phyloP scores from a whole-genome alignment of 2,888 invertebrate genomes.

The Clusia tigrina region DNA sequence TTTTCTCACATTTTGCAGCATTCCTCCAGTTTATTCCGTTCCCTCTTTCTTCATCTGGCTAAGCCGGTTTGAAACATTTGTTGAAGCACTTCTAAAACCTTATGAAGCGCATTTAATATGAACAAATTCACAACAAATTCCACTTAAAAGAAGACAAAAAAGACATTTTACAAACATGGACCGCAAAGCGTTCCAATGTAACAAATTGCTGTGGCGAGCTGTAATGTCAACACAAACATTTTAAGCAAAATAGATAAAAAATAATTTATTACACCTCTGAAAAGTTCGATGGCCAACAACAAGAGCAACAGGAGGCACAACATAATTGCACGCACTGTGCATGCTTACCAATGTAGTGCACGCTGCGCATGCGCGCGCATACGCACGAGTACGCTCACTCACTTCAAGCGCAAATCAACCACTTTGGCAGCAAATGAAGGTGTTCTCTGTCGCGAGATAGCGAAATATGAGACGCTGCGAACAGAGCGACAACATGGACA shows the following conservation, averaged over 20 bases:
- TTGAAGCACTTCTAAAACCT: too few relatives aligned
- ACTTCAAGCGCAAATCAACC: background rate
- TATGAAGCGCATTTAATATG: too few relatives aligned
- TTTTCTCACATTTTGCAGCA: too few relatives aligned
- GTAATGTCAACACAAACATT: slow-evolving; percentile 1
- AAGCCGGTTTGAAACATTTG: too few relatives aligned
- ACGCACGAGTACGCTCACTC: background rate
- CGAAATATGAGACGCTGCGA: too few relatives aligned
- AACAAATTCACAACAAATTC: too few relatives aligned
- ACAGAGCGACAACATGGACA: background rate
- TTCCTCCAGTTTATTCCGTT: too few relatives aligned
- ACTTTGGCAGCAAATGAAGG: slow-evolving; percentile 1
- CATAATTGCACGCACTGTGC: background rate
- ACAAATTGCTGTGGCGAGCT: background rate
- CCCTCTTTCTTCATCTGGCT: too few relatives aligned
- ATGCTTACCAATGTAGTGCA: background rate
- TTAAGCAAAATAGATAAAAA: background rate
- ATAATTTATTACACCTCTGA: background rate
- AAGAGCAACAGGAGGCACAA: background rate
- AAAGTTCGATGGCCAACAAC: background rate
- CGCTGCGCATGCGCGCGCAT: background rate
- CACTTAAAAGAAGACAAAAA: too few relatives aligned
- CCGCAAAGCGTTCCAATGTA: background rate
- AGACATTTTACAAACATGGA: too few relatives aligned
- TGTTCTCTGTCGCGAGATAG: background rate